Conservation (phyloP, 2,888 invertebrate genomes). For the Latrodectus hesperus region DNA sequence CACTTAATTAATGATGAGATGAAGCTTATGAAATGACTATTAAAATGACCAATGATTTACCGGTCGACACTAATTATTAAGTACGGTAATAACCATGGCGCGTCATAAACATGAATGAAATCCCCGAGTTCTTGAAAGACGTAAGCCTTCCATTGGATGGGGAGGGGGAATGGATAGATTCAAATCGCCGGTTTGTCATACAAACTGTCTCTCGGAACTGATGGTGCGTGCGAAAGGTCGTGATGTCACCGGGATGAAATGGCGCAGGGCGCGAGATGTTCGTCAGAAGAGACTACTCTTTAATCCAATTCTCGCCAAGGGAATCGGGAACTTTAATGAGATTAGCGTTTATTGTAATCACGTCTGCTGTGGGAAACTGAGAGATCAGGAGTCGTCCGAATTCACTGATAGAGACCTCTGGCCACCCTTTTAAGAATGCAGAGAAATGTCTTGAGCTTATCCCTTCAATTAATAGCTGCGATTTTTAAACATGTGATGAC, state of each 20-base stretch:
- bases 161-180: neutral
- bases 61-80: no score
- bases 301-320: neutral
- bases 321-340: conserved; percentile 5
- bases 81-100: no score
- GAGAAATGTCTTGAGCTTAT: no score
- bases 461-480: no score
- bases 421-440: neutral
- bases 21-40: no score
- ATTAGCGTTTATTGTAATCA: neutral
- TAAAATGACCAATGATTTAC: no score
- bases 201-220: neutral
- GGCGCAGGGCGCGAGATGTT: neutral
- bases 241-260: neutral
- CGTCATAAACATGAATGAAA: no score
- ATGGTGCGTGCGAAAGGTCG: neutral
- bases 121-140: no score
- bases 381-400: neutral
- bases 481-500: no score
- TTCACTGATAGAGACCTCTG: neutral
- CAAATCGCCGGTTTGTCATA: neutral
- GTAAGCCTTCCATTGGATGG: no score
- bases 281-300: neutral
- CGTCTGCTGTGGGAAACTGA: neutral
- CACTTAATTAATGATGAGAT: no score